Conservation (phyloP, 2,888 invertebrate species). For the Gastrophysa polygoni region DNA sequence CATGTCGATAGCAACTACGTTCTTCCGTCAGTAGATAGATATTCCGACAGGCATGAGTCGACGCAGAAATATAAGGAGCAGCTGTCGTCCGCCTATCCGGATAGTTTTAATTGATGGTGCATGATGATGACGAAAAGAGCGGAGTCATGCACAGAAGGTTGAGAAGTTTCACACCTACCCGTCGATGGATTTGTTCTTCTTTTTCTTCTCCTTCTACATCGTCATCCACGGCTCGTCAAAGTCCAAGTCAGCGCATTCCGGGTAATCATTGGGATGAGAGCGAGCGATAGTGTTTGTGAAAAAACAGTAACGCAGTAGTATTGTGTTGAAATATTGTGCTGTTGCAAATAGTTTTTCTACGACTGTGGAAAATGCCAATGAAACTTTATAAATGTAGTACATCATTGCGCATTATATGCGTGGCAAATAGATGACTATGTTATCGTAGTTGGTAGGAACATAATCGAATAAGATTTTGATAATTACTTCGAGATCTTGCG, state of each 20-base stretch:
- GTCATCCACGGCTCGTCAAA: neutral
- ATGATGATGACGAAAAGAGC: conserved; percentile 54
- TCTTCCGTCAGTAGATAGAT: too few species aligned
- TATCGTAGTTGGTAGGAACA: too few species aligned
- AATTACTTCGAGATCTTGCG: too few species aligned
- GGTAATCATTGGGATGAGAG: conserved; percentile 25
- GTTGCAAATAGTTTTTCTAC: too few species aligned
- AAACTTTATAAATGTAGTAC: too few species aligned
- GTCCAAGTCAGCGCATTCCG: conserved; percentile 14
- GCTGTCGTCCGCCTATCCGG: conserved; percentile 47
- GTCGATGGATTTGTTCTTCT: conserved; percentile 39
- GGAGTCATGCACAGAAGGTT: conserved; percentile 55
- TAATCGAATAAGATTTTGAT: too few species aligned
- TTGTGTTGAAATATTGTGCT: too few species aligned
- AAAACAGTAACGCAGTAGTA: neutral
- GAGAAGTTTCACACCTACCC: conserved; percentile 55
- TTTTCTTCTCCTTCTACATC: neutral
- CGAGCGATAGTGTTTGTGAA: neutral
- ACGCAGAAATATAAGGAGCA: conserved; percentile 33
- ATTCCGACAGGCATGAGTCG: neutral
- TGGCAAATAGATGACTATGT: too few species aligned
- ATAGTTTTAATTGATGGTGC: conserved; percentile 56
- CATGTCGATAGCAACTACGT: too few species aligned
- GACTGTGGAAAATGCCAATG: too few species aligned
- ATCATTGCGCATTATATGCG: too few species aligned